Evolutionary conservation across 1,140 invertebrate species (phyloP).

Genomic region (Hydropsyche tenuis): DNA sequence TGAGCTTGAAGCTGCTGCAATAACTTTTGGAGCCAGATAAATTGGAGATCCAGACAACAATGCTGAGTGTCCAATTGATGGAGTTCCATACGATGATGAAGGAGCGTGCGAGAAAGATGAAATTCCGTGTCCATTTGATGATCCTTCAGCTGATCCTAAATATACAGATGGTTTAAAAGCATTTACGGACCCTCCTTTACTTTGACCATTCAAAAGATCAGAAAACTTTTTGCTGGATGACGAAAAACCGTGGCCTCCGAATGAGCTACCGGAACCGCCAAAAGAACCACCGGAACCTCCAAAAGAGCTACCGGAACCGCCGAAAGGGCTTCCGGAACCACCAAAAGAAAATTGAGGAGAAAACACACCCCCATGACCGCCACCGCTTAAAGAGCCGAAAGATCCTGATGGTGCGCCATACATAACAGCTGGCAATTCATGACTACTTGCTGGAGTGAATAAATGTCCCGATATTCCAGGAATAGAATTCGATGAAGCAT

Average conservation of each 20-base stretch:
- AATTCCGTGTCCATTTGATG: constrained; percentile 30
- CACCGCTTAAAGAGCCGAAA: constrained; percentile 1
- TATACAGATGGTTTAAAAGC: constrained; percentile 46
- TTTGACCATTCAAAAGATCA: constrained; percentile 5
- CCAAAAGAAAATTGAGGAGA: neutral
- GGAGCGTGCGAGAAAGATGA: constrained; percentile 23
- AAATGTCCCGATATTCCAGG: constrained; percentile 25
- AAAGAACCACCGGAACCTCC: constrained; percentile 1
- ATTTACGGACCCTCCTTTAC: constrained; percentile 4
- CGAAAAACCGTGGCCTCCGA: constrained; percentile 17
- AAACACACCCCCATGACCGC: constrained; percentile 5
- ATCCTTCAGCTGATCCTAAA: constrained; percentile 41
- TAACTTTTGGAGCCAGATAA: constrained; percentile 40
- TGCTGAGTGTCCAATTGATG: constrained; percentile 27
- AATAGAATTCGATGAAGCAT: constrained; percentile 35
- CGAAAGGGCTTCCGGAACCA: too few species aligned
- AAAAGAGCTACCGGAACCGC: neutral
- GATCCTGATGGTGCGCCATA: constrained; percentile 39
- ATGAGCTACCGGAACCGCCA: constrained; percentile 18
- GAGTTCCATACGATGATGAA: constrained; percentile 33
- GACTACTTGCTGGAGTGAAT: constrained; percentile 33
- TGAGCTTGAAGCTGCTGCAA: constrained; percentile 9
- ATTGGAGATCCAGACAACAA: constrained; percentile 37
- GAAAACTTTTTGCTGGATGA: constrained; percentile 3
- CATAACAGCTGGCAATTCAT: constrained; percentile 33